Percentiles rank a stretch among this genome's conserved stretches.
phyloP scores from a whole-genome alignment of 2,797 vertebrate genomes.

The Aselliscus stoliczkanus region DNA sequence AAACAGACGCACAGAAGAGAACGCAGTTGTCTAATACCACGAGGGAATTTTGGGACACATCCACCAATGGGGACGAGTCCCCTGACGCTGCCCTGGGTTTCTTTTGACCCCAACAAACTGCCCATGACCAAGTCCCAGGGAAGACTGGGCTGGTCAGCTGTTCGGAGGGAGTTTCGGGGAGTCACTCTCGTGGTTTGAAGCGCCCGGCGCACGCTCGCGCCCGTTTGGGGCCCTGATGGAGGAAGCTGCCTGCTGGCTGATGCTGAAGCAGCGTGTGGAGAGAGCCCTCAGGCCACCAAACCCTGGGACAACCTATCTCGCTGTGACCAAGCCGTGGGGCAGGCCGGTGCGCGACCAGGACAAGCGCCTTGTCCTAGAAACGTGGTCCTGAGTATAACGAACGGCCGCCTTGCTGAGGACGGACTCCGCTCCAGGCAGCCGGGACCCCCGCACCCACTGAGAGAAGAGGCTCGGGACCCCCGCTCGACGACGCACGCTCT shows the following conservation, averaged over 20 bases:
- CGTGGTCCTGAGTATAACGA: neutral
- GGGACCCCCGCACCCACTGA: no score
- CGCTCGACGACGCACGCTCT: no score
- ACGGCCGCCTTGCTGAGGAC: no score
- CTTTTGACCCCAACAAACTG: neutral
- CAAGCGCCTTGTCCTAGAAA: no score
- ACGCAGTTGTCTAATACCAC: neutral
- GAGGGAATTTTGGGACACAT: neutral
- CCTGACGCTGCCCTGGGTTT: neutral
- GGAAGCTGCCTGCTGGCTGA: neutral
- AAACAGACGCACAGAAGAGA: neutral
- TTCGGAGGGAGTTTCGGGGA: neutral
- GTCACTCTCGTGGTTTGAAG: neutral
- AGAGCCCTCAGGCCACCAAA: neutral
- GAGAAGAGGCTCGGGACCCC: no score
- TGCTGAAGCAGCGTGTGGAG: neutral
- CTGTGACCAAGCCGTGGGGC: neutral
- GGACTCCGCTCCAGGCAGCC: no score
- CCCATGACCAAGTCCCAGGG: neutral
- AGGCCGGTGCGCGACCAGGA: no score
- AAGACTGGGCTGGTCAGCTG: neutral
- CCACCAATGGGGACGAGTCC: neutral
- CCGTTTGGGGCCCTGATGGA: accelerated
- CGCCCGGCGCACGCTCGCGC: accelerated
- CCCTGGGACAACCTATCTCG: no score